These are phyloP conservation scores for Ctenochaetus hawaiiensis DNA, from an alignment of 2,797 vertebrate species.

Conservation along the genomic window DNA sequence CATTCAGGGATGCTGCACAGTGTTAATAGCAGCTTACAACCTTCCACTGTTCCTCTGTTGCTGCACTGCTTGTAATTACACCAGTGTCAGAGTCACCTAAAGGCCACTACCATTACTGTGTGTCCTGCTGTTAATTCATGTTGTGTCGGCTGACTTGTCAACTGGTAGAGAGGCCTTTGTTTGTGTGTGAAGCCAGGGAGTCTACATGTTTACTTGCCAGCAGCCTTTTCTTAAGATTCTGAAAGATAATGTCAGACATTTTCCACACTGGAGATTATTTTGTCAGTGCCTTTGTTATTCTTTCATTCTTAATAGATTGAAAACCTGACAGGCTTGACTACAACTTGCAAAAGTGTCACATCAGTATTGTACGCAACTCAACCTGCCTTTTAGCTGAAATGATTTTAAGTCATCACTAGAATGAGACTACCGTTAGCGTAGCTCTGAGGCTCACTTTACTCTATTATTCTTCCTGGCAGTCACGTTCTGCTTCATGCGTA, in stretches of 20 bases:
- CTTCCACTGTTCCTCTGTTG: slow-evolving; percentile 39
- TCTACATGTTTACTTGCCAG: slow-evolving; percentile 12
- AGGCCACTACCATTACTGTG: slow-evolving; percentile 24
- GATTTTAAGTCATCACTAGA: slow-evolving; percentile 18
- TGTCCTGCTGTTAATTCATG: slow-evolving; percentile 22
- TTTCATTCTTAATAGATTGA: slow-evolving; percentile 11
- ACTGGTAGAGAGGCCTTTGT: slow-evolving; percentile 12
- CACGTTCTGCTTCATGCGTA: not conserved
- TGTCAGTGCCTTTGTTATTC: slow-evolving; percentile 31
- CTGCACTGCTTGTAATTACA: slow-evolving; percentile 49
- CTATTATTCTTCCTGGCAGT: not conserved
- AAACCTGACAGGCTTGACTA: slow-evolving; percentile 14
- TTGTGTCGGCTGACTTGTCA: slow-evolving; percentile 7
- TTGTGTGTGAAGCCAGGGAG: slow-evolving; percentile 18
- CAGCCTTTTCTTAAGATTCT: slow-evolving; percentile 20
- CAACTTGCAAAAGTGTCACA: not conserved
- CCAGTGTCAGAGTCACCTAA: slow-evolving; percentile 2
- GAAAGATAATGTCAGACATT: slow-evolving; percentile 17
- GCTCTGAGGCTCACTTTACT: not conserved
- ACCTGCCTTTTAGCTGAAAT: slow-evolving; percentile 29
- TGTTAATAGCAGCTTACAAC: slow-evolving; percentile 51
- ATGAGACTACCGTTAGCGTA: not conserved
- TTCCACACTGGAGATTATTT: slow-evolving; percentile 4
- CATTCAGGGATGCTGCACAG: slow-evolving; percentile 34
- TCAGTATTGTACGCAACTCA: slow-evolving; percentile 14